Conservation (phyloP, 2,888 invertebrate species). For the Patella depressa region DNA sequence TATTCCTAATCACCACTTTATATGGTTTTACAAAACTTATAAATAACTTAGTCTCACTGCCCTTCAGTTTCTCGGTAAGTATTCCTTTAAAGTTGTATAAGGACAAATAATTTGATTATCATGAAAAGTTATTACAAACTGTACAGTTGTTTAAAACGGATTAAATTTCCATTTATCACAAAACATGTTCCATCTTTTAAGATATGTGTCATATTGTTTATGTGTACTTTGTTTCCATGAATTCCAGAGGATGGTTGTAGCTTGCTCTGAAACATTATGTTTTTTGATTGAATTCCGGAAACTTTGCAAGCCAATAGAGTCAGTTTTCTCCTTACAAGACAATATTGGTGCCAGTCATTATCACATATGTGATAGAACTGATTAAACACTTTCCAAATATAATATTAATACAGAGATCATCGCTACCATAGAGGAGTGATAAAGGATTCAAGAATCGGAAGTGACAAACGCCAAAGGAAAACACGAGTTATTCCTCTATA, state of each 20-base stretch:
- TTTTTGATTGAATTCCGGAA: not conserved
- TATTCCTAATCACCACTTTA: not conserved
- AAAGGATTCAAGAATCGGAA: too few relatives aligned
- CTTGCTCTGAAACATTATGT: not conserved
- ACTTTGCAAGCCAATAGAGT: slow-evolving; percentile 7
- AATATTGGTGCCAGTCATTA: too few relatives aligned
- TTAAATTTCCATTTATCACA: slow-evolving; percentile 4
- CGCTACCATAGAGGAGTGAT: too few relatives aligned
- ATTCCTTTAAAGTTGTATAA: too few relatives aligned
- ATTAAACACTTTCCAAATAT: too few relatives aligned
- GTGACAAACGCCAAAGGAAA: too few relatives aligned
- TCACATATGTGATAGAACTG: too few relatives aligned
- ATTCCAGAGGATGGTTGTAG: slow-evolving; percentile 5
- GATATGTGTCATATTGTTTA: slow-evolving; percentile 8
- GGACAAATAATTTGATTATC: not conserved
- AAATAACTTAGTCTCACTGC: not conserved
- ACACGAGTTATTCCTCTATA: too few relatives aligned
- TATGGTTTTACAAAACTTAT: not conserved
- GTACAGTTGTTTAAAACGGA: slow-evolving; percentile 11
- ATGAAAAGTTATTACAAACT: not conserved
- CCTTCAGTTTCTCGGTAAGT: not conserved
- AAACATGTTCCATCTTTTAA: slow-evolving; percentile 11
- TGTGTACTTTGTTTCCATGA: not conserved
- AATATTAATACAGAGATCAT: too few relatives aligned
- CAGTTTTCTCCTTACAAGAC: not conserved